A percentile compares a stretch with the other conserved stretches of the same genome.
phyloP scores from a whole-genome alignment of 2,888 invertebrate genomes.

The Tachina grossa region DNA sequence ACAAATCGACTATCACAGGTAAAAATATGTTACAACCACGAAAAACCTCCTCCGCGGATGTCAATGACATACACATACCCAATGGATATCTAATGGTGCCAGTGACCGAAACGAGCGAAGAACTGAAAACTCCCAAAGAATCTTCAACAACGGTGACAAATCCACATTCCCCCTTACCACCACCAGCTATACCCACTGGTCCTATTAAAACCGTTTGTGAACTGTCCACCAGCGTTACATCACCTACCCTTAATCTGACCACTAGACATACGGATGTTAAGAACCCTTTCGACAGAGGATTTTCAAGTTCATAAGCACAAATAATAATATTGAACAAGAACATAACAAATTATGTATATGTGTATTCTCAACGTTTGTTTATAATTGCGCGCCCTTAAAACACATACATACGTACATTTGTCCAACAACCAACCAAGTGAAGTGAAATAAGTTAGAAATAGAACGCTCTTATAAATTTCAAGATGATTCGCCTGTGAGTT shows the following conservation, averaged over 20 bases:
- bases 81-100: slow-evolving; percentile 79
- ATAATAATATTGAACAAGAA: slow-evolving; percentile 32
- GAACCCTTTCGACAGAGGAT: slow-evolving; percentile 81
- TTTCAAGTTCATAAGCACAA: slow-evolving; percentile 78
- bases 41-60: slow-evolving; percentile 74
- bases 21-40: slow-evolving; percentile 80
- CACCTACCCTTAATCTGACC: slow-evolving; percentile 85
- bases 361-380: slow-evolving; percentile 52
- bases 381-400: slow-evolving; percentile 34
- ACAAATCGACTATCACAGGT: slow-evolving; percentile 82
- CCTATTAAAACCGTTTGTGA: slow-evolving; percentile 84
- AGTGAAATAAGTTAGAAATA: slow-evolving; percentile 1
- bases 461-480: slow-evolving; percentile 12
- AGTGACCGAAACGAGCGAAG: slow-evolving; percentile 72
- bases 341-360: slow-evolving; percentile 20
- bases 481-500: slow-evolving; percentile 67
- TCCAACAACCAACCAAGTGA: not conserved
- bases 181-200: slow-evolving; percentile 73
- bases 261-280: slow-evolving; percentile 84
- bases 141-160: slow-evolving; percentile 64
- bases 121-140: slow-evolving; percentile 65
- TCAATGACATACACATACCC: slow-evolving; percentile 75
- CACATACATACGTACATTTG: slow-evolving; percentile 31
- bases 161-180: slow-evolving; percentile 59
- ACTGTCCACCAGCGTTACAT: slow-evolving; percentile 84